Evolutionary conservation across 1,140 invertebrate genomes (phyloP).

Genomic region (Heliconius congener): DNA sequence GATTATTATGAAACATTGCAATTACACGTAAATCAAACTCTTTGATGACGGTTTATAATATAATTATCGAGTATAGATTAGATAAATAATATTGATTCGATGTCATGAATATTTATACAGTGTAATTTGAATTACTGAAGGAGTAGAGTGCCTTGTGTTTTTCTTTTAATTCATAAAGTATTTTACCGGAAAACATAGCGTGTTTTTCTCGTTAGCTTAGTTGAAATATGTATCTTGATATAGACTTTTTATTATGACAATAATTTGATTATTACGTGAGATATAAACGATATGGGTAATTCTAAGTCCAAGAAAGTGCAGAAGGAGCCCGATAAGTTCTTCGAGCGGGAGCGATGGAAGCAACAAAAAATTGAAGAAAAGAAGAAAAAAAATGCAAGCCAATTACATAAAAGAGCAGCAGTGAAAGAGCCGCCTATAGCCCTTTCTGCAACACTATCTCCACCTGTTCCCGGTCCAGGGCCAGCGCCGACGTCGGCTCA

Average conservation of each 20-base stretch:
- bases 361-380: conserved; percentile 68
- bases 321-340: conserved; percentile 74
- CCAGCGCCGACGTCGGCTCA: conserved; percentile 51
- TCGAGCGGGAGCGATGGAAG: conserved; percentile 67
- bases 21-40: conserved; percentile 48
- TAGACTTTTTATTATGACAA: neutral
- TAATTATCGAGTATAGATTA: conserved; percentile 62
- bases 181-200: neutral
- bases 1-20: conserved; percentile 44
- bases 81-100: conserved; percentile 51
- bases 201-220: neutral
- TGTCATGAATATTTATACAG: conserved; percentile 51
- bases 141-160: conserved; percentile 26
- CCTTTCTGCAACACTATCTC: conserved; percentile 34
- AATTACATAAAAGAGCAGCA: conserved; percentile 51
- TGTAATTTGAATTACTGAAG: conserved; percentile 39
- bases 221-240: neutral
- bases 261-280: neutral
- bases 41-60: conserved; percentile 55
- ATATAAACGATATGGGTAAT: conserved; percentile 69
- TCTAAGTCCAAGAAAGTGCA: conserved; percentile 66
- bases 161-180: neutral
- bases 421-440: conserved; percentile 51
- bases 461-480: conserved; percentile 27
- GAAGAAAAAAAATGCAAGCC: conserved; percentile 54